phyloP scores from a whole-genome alignment of 2,888 invertebrate genomes.

The Morpho helenor region DNA sequence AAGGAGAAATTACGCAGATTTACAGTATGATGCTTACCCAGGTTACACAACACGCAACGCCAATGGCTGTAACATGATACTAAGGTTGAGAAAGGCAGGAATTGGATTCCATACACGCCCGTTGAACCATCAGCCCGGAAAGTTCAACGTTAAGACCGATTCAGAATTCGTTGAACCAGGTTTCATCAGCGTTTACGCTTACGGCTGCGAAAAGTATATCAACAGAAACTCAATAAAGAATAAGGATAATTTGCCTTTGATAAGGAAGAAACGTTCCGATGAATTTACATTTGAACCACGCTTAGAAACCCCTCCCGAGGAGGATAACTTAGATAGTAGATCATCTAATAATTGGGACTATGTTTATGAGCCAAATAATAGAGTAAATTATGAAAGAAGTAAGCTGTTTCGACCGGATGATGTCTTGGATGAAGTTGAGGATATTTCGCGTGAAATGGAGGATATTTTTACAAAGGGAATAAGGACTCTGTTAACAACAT shows the following conservation, averaged over 20 bases:
- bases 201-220: slow-evolving; percentile 84
- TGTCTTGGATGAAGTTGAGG: slow-evolving; percentile 80
- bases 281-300: slow-evolving; percentile 63
- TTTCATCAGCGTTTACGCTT: slow-evolving; percentile 91
- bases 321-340: slow-evolving; percentile 39
- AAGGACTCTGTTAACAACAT: slow-evolving; percentile 87
- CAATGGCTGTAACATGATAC: slow-evolving; percentile 87
- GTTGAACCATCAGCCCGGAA: slow-evolving; percentile 82
- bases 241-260: slow-evolving; percentile 58
- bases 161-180: slow-evolving; percentile 92
- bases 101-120: slow-evolving; percentile 88
- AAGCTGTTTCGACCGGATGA: slow-evolving; percentile 74
- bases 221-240: slow-evolving; percentile 63
- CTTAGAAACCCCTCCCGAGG: slow-evolving; percentile 41
- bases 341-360: slow-evolving; percentile 55
- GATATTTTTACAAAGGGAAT: slow-evolving; percentile 92
- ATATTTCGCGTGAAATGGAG: slow-evolving; percentile 89
- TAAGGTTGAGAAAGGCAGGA: slow-evolving; percentile 86
- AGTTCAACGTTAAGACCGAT: slow-evolving; percentile 87
- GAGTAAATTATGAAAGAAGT: slow-evolving; percentile 67
- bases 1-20: slow-evolving; percentile 61
- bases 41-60: slow-evolving; percentile 54
- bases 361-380: slow-evolving; percentile 53
- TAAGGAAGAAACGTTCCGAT: slow-evolving; percentile 55
- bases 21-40: slow-evolving; percentile 48